These are phyloP conservation scores for Chascanopsetta lugubris DNA, from an alignment of 2,113 vertebrate genomes.

Conservation along the genomic window DNA sequence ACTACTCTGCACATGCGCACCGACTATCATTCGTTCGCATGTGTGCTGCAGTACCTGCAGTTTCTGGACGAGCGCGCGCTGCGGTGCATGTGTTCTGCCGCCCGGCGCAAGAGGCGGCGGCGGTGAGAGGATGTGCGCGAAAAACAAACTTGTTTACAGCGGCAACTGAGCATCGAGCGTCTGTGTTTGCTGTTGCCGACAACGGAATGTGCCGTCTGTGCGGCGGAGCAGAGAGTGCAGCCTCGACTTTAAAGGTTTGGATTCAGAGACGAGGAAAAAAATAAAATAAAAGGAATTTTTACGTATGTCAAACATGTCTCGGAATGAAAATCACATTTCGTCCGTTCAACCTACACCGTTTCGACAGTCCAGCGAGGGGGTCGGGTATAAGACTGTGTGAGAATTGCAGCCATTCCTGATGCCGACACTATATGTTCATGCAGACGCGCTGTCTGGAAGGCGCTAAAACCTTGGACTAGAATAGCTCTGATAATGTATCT, in stretches of 20 bases:
- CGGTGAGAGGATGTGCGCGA: constrained; percentile 31
- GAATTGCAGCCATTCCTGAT: constrained; percentile 15
- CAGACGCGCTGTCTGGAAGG: constrained; percentile 60
- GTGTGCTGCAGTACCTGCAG: neutral
- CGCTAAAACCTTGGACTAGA: constrained; percentile 66
- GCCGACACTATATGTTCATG: constrained; percentile 29
- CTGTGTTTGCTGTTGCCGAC: constrained; percentile 18
- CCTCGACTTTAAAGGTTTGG: neutral
- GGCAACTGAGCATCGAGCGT: constrained; percentile 8
- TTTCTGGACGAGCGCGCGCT: constrained; percentile 13
- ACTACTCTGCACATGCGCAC: constrained; percentile 14
- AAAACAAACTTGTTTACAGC: constrained; percentile 48
- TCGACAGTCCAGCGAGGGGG: neutral
- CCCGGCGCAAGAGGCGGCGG: neutral
- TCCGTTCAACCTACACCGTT: constrained; percentile 3
- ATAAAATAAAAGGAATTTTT: constrained; percentile 11
- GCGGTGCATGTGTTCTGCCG: constrained; percentile 13
- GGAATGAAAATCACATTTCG: constrained; percentile 18
- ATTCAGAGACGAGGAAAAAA: constrained; percentile 5
- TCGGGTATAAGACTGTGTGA: constrained; percentile 7
- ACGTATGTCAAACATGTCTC: neutral
- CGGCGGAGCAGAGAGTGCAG: constrained; percentile 17
- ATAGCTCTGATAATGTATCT: constrained; percentile 76
- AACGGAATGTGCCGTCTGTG: constrained; percentile 23
- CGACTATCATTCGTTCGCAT: constrained; percentile 8